Percentiles rank a stretch among this genome's conserved stretches.
phyloP scores from a whole-genome alignment of 2,888 invertebrate genomes.

The Heliothis peltigera region DNA sequence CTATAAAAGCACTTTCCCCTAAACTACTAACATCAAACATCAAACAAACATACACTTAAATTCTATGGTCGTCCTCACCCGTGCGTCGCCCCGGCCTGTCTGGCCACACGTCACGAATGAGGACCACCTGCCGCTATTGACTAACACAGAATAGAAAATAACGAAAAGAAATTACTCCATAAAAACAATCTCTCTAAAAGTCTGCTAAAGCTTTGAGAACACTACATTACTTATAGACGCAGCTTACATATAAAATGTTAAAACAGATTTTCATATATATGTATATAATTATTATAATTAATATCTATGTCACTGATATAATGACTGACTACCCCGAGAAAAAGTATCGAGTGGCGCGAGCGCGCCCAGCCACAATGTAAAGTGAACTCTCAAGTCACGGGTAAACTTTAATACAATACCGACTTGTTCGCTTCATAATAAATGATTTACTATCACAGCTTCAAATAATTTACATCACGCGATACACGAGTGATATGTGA shows the following conservation, averaged over 20 bases:
- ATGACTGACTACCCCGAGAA: constrained; percentile 70
- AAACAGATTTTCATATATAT: constrained; percentile 49
- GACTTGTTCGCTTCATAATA: constrained; percentile 71
- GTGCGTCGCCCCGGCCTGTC: not conserved
- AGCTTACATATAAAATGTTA: constrained; percentile 67
- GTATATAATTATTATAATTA: constrained; percentile 45
- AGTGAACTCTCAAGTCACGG: constrained; percentile 67
- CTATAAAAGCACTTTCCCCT: constrained; percentile 88
- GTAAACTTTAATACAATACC: constrained; percentile 72
- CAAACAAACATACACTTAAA: constrained; percentile 78
- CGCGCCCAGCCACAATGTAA: constrained; percentile 48
- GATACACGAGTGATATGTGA: constrained; percentile 78
- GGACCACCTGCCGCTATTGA: constrained; percentile 53
- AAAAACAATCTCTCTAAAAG: constrained; percentile 76
- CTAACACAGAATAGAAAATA: constrained; percentile 72
- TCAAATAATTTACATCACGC: constrained; percentile 80
- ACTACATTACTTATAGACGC: constrained; percentile 77
- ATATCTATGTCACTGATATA: constrained; percentile 52
- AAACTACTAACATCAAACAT: constrained; percentile 87
- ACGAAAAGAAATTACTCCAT: constrained; percentile 64
- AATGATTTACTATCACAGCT: constrained; percentile 80
- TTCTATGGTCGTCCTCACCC: constrained; percentile 22
- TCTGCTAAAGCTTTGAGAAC: constrained; percentile 82
- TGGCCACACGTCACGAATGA: constrained; percentile 33
- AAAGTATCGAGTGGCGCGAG: constrained; percentile 77